Conservation (phyloP, 2,113 vertebrate genomes). For the Ginglymostoma cirratum region DNA sequence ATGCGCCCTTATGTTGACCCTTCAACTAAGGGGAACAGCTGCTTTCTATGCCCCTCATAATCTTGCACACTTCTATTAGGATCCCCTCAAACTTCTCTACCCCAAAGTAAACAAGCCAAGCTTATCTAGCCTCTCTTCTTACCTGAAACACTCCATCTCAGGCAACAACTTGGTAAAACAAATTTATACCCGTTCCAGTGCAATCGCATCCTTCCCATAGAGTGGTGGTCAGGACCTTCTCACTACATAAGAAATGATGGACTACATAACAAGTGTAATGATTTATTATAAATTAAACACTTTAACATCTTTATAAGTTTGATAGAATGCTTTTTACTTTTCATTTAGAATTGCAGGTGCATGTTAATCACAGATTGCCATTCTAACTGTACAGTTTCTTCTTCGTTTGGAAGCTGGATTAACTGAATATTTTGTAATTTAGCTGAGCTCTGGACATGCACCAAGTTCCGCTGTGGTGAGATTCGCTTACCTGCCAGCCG, state of each 20-base stretch:
- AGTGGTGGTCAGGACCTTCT: not conserved
- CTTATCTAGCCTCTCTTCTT: no score
- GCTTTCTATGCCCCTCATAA: no score
- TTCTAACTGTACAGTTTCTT: not conserved
- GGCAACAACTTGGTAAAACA: no score
- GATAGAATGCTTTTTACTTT: not conserved
- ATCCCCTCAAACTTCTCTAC: no score
- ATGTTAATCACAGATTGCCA: not conserved
- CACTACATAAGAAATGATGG: not conserved
- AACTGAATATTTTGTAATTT: slow-evolving; percentile 38
- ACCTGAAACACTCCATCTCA: no score
- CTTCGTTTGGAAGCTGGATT: not conserved
- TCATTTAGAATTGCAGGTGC: not conserved
- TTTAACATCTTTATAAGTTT: not conserved
- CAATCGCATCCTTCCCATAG: no score
- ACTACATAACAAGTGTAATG: not conserved
- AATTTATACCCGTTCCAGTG: no score
- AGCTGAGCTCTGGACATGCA: slow-evolving; percentile 64
- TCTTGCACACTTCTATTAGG: no score
- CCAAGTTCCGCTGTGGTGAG: slow-evolving; percentile 64
- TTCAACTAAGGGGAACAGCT: no score
- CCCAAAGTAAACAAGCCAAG: no score
- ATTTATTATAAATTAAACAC: not conserved
- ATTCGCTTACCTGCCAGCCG: slow-evolving; percentile 49
- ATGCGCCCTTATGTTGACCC: no score